These are phyloP conservation scores for Drosophila elegans DNA, from an alignment of 1,140 invertebrate genomes.

Conservation along the genomic window DNA sequence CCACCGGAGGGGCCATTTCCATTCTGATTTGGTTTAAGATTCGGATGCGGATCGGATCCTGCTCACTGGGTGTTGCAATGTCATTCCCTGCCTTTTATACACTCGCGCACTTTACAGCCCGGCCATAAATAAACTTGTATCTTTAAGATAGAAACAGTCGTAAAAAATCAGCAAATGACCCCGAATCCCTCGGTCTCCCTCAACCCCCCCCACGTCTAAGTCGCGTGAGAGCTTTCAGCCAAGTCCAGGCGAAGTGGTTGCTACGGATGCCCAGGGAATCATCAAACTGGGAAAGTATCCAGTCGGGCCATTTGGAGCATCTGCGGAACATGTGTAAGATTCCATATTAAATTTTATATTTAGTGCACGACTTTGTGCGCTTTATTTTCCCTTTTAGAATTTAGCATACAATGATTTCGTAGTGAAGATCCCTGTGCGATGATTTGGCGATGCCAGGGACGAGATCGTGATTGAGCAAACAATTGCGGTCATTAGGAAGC, in stretches of 20 bases:
- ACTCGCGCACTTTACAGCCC: conserved; percentile 71
- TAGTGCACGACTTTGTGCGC: conserved; percentile 66
- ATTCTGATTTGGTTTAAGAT: conserved; percentile 70
- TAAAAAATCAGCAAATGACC: conserved; percentile 79
- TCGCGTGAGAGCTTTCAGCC: conserved; percentile 65
- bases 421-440: conserved; percentile 5
- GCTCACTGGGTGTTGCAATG: conserved; percentile 73
- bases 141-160: conserved; percentile 79
- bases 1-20: conserved; percentile 34
- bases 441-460: conserved; percentile 11
- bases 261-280: conserved; percentile 6
- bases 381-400: conserved; percentile 30
- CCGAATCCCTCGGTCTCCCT: conserved; percentile 34
- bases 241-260: conserved; percentile 6
- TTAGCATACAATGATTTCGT: conserved; percentile 68
- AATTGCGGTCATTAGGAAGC: conserved; percentile 30
- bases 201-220: conserved; percentile 26
- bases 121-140: conserved; percentile 81
- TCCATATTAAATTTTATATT: conserved; percentile 81
- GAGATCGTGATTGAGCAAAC: conserved; percentile 59
- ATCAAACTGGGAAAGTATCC: conserved; percentile 17
- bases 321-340: conserved; percentile 47
- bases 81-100: conserved; percentile 78
- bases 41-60: conserved; percentile 69
- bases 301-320: conserved; percentile 27